Conservation (phyloP, 1,140 invertebrate species). For the Paralvinella palmiformis region DNA sequence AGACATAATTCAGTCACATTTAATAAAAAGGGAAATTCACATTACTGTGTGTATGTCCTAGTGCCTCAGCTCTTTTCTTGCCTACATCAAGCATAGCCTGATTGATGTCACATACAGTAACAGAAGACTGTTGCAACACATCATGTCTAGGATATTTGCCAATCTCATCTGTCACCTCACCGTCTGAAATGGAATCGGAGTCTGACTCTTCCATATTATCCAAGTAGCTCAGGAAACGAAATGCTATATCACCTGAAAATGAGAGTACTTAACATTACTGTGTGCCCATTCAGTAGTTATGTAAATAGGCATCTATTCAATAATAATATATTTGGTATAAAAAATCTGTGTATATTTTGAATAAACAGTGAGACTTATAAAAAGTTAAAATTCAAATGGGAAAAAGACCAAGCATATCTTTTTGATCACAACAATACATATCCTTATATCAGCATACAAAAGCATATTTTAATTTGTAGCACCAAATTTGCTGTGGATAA, state of each 20-base stretch:
- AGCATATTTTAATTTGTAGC: too few relatives aligned
- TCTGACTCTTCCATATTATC: conserved; percentile 13
- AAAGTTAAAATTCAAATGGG: too few relatives aligned
- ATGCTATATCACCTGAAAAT: conserved; percentile 51
- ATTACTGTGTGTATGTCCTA: conserved; percentile 45
- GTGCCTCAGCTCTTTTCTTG: conserved; percentile 62
- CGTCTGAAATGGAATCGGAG: conserved; percentile 3
- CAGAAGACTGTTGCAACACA: conserved; percentile 29
- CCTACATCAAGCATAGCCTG: conserved; percentile 91
- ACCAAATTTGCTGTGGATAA: too few relatives aligned
- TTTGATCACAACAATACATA: too few relatives aligned
- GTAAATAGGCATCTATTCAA: too few relatives aligned
- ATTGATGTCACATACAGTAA: conserved; percentile 95
- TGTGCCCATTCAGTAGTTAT: background rate
- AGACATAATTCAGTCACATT: too few relatives aligned
- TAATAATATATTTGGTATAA: too few relatives aligned
- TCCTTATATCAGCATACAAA: too few relatives aligned
- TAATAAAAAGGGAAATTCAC: too few relatives aligned
- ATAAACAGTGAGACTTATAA: too few relatives aligned
- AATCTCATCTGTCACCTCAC: background rate
- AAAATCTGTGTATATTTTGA: too few relatives aligned
- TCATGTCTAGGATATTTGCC: background rate
- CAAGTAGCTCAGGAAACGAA: conserved; percentile 46
- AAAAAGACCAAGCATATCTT: too few relatives aligned
- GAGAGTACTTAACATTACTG: conserved; percentile 10